Base-by-base conservation (phyloP, 2,888 invertebrate species). In the Antitype chi region DNA sequence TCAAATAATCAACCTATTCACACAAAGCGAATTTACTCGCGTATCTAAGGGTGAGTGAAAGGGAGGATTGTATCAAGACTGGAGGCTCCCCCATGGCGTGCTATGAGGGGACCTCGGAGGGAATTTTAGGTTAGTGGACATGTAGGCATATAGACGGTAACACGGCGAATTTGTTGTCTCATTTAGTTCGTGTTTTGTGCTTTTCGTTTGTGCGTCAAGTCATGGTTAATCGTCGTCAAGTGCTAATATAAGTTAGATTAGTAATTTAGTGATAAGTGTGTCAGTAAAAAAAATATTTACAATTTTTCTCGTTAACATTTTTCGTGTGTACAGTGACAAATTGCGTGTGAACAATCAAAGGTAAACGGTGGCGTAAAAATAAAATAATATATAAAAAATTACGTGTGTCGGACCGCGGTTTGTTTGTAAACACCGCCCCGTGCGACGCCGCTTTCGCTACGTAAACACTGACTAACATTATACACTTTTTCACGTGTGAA, bases 101-200 rank as follows among this genome's bases (percentile, higher is more conserved):
- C 94, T 92, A 92, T 92, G 93, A 94, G 91, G 95, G 95, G 94
- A 94, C 93, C 90, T 93, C 95, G 89, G 94, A 94, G 95, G 94
- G 94, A 95, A 95, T 96, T 96, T 96, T 96, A 96, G 96, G 95
- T 96, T 97, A 97, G 97, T 97, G 97, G 97, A 95, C 97, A 97
- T 97, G 97, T 97, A 97, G 97, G 95, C 96, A 96, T 97, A 96
- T 96, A 95, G 96, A 95, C 96, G 96, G 94, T 92, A 95, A 96
- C 97, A 97, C 97, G 97, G 96, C 97, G 94, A 94, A 94, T 94
- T 96, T 95, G 97, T 96, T 97, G 96, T 96, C 96, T 95, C 94
- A 95, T 96, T 96, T 97, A 96, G 94, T 96, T 96, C 96, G 96
- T 96, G 95, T 96, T 95, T 95, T 95, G 96, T 96, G 95, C 93